These are phyloP conservation scores for Lutraria rhynchaena DNA, from an alignment of 1,140 invertebrate genomes.

Conservation along the genomic window DNA sequence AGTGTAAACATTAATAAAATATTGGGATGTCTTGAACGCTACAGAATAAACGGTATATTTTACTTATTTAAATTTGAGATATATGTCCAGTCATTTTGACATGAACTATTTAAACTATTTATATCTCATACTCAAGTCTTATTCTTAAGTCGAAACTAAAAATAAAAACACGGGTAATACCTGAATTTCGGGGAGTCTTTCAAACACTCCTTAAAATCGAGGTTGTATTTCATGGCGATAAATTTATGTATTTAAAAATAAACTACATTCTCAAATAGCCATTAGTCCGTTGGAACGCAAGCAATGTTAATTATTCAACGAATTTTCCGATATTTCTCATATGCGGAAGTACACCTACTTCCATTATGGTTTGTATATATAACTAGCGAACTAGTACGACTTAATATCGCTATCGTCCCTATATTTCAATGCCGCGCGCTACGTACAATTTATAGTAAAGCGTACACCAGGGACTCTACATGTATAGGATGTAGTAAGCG, in stretches of 20 bases:
- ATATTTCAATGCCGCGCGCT: no score
- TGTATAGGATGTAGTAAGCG: no score
- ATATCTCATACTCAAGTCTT: neutral
- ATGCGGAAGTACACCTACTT: slow-evolving; percentile 46
- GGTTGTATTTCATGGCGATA: slow-evolving; percentile 40
- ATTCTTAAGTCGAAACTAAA: slow-evolving; percentile 6
- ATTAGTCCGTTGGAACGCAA: neutral
- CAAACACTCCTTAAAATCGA: slow-evolving; percentile 80
- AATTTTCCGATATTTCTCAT: slow-evolving; percentile 4
- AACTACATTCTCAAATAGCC: neutral
- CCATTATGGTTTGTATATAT: slow-evolving; percentile 21
- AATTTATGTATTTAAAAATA: neutral
- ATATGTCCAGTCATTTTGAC: no score
- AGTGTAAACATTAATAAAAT: no score
- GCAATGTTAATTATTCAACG: neutral
- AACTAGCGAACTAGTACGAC: no score
- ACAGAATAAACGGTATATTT: no score
- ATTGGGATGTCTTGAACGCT: no score
- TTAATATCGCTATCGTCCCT: no score
- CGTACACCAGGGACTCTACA: no score
- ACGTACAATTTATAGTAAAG: no score
- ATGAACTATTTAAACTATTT: no score
- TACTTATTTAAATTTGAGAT: no score
- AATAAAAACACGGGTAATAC: slow-evolving; percentile 56
- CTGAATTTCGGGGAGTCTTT: slow-evolving; percentile 80